Evolutionary conservation across 2,797 vertebrate genomes (phyloP), one percentile per base, ranked within the genome.

Genomic region (Sylvilagus floridanus): DNA sequence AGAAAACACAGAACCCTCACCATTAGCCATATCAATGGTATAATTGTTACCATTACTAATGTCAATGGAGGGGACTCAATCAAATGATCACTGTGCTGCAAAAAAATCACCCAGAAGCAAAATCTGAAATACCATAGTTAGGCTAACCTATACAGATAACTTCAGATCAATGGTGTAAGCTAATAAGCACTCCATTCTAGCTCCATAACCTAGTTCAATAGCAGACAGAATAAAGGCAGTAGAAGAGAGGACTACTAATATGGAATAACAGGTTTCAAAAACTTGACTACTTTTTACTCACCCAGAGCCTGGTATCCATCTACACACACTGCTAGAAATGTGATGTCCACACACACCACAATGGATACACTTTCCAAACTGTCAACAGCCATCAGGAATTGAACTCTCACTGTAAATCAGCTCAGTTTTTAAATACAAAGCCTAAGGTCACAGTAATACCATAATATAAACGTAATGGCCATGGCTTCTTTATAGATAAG

Each of bases 361-460:
- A 65, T 62, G 77, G 65, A 71, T n/a, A 87, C 17, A 24, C 68
- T 90, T 65, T 78, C 71, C 73, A 88, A 94, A 89, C 65, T 52
- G 14, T 35, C 84, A 84, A n/a, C 14, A n/a, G 54, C 13, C 16
- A 42, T 26, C 52, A 79, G 65, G 21, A 92, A 76, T 2, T 72
- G 65, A 84, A 87, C 2, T 62, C 2, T 72, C 19, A 42, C 30
- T 17, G 0, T 28, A 73, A 63, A 11, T 7, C 52, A 50, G 5
- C 28, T 76, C 60, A 26, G 17, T 54, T 88, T 71, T 71, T 50
- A 86, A 69, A 63, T 28, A 69, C 60, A 7, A 57, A 37, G 6
- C 32, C 75, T 65, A 60, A 73, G 81, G 21, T 37, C 12, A 12
- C 16, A 81, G 30, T 68, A 62, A 16, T 2, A 21, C 47, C 68